These are phyloP conservation scores for Bungarus multicinctus DNA, from an alignment of 2,113 vertebrate genomes.

Conservation along the genomic window DNA sequence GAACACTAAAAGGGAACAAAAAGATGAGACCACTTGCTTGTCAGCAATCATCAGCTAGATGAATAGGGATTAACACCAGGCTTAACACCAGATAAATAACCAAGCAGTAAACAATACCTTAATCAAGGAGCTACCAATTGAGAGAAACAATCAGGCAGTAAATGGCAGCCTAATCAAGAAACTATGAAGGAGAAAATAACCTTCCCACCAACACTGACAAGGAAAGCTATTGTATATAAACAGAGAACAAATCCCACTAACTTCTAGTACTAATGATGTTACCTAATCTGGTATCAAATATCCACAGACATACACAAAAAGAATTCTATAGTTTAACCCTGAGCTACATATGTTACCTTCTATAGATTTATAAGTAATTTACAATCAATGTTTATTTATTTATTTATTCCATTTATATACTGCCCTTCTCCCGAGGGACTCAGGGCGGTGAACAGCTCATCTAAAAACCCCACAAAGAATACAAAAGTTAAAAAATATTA, in stretches of 20 bases:
- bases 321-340: neutral
- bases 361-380: conserved; percentile 20
- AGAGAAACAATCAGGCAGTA: neutral
- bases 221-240: neutral
- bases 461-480: too few relatives aligned
- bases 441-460: too few relatives aligned
- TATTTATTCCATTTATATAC: too few relatives aligned
- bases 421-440: too few relatives aligned
- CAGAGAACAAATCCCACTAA: neutral
- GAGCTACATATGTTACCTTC: neutral
- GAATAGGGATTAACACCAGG: neutral
- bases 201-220: neutral
- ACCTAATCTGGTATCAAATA: neutral
- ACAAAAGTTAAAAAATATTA: too few relatives aligned
- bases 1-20: neutral
- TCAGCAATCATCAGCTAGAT: neutral
- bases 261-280: neutral
- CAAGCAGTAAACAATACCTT: neutral
- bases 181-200: neutral
- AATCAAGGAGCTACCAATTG: neutral
- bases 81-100: neutral
- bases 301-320: neutral
- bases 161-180: neutral
- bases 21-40: neutral
- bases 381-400: conserved; percentile 15